Conservation (phyloP, 2,113 vertebrate genomes). For the Toxotes chatareus region DNA sequence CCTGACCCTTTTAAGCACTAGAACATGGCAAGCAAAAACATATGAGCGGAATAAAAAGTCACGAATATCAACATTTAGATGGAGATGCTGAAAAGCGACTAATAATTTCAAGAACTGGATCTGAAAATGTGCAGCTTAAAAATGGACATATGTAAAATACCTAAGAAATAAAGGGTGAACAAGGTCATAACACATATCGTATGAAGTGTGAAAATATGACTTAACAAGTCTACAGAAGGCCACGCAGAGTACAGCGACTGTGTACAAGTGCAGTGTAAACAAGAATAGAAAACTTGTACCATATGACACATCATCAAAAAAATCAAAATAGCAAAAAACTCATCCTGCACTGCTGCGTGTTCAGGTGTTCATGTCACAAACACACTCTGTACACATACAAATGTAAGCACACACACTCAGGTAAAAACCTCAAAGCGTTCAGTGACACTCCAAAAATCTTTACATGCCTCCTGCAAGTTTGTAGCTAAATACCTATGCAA, state of each 20-base stretch:
- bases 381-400: too few relatives aligned
- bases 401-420: neutral
- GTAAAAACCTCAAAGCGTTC: neutral
- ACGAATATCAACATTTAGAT: constrained; percentile 16
- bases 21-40: constrained; percentile 22
- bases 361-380: too few relatives aligned
- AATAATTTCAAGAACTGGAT: neutral
- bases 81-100: constrained; percentile 9
- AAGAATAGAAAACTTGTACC: neutral
- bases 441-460: neutral
- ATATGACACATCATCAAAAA: neutral
- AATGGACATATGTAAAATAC: neutral
- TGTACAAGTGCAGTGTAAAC: neutral
- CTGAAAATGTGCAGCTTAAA: neutral
- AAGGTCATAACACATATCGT: neutral
- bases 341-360: neutral
- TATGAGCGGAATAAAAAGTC: constrained; percentile 50
- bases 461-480: neutral
- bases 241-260: neutral
- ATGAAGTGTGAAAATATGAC: too few relatives aligned
- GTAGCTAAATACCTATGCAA: neutral
- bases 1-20: constrained; percentile 50
- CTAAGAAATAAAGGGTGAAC: neutral
- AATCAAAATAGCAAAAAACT: neutral
- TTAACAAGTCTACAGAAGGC: neutral